phyloP scores from a whole-genome alignment of 2,888 invertebrate genomes.

The Chalcosyrphus nemorum region DNA sequence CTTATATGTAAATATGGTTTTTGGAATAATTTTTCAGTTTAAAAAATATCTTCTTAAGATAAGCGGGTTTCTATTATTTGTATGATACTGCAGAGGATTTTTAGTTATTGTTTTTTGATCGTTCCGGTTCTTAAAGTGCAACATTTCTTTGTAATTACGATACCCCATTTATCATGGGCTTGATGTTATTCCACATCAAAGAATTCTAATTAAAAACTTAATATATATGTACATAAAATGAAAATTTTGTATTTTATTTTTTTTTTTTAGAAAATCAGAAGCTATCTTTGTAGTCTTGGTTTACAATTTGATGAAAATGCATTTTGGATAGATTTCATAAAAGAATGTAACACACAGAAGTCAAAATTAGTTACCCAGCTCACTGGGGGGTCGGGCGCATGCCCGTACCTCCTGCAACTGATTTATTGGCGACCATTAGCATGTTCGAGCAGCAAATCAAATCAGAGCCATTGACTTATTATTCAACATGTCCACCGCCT shows the following conservation, averaged over 20 bases:
- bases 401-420: slow-evolving; percentile 86
- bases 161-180: too few relatives aligned
- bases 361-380: slow-evolving; percentile 85
- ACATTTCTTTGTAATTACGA: too few relatives aligned
- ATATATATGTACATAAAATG: too few relatives aligned
- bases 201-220: too few relatives aligned
- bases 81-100: too few relatives aligned
- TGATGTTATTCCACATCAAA: too few relatives aligned
- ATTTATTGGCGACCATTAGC: slow-evolving; percentile 85
- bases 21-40: too few relatives aligned
- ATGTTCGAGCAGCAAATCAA: slow-evolving; percentile 89
- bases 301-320: slow-evolving; percentile 32
- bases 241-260: background rate
- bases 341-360: slow-evolving; percentile 65
- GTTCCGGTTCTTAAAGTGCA: too few relatives aligned
- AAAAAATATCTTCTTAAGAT: too few relatives aligned
- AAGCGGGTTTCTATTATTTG: too few relatives aligned
- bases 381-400: slow-evolving; percentile 86
- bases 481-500: slow-evolving; percentile 81
- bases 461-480: slow-evolving; percentile 87
- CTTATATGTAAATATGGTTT: too few relatives aligned
- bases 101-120: too few relatives aligned
- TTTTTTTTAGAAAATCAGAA: slow-evolving; percentile 30
- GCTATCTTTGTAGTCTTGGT: slow-evolving; percentile 14
- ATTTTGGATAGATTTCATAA: slow-evolving; percentile 55